Percentiles rank a stretch among this genome's conserved stretches.
These are phyloP conservation scores for Martes martes DNA, from an alignment of 2,113 vertebrate species.

Conservation along the genomic window DNA sequence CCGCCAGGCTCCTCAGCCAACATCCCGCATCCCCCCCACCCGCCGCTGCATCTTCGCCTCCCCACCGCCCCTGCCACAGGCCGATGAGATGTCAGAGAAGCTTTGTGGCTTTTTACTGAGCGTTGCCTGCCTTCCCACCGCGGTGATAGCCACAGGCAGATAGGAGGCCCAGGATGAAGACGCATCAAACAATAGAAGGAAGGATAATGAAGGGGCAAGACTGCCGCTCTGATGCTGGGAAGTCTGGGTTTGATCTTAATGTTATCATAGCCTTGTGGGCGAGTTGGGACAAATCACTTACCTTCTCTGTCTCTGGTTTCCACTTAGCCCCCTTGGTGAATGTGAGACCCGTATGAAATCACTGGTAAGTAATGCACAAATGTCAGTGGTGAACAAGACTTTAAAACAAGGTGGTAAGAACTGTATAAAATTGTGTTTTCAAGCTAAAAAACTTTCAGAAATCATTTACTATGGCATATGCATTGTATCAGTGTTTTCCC, in stretches of 20 bases:
- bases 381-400: not conserved
- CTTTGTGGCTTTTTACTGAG: not conserved
- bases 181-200: not conserved
- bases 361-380: not conserved
- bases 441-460: not conserved
- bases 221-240: not conserved
- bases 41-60: too few relatives aligned
- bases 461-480: not conserved
- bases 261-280: not conserved
- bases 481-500: not conserved
- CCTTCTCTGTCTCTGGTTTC: not conserved
- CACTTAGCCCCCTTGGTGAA: not conserved
- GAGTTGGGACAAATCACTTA: not conserved
- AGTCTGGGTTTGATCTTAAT: not conserved
- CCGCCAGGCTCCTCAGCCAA: not conserved
- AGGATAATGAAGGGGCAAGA: not conserved
- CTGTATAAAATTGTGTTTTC: not conserved
- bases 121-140: accelerated
- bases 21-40: accelerated
- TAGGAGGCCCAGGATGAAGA: not conserved
- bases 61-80: not conserved
- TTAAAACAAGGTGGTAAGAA: not conserved
- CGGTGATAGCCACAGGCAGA: not conserved
- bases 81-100: not conserved
- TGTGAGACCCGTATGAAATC: not conserved